Evolutionary conservation across 2,888 invertebrate species (phyloP).

Genomic region (Drosophila lutescens): DNA sequence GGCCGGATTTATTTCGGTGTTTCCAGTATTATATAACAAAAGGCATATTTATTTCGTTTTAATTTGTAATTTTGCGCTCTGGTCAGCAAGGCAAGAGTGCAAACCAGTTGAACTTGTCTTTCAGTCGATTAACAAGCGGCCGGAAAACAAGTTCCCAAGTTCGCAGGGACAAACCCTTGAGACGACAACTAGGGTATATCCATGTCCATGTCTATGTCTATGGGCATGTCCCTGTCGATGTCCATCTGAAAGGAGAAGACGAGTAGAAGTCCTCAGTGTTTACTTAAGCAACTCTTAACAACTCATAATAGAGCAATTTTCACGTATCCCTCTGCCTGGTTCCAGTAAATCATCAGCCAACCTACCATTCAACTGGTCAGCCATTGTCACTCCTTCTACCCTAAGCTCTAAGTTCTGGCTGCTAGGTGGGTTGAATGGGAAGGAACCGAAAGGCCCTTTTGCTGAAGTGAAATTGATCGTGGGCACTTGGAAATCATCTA

Average conservation of each 20-base stretch:
- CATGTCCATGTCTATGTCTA: conserved; percentile 41
- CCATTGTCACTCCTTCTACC: conserved; percentile 71
- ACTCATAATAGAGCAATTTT: conserved; percentile 83
- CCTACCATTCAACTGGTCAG: conserved; percentile 46
- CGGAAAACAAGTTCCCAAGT: conserved; percentile 59
- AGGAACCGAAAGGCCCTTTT: conserved; percentile 20
- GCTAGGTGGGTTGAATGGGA: conserved; percentile 8
- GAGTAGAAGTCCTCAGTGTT: conserved; percentile 51
- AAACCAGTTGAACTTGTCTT: conserved; percentile 71
- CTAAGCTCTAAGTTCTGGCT: conserved; percentile 1
- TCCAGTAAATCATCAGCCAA: conserved; percentile 67
- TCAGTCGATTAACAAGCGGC: conserved; percentile 63
- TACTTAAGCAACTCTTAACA: conserved; percentile 82
- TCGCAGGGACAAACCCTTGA: conserved; percentile 55
- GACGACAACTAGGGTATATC: conserved; percentile 35
- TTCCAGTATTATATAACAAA: conserved; percentile 64
- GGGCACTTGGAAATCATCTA: conserved; percentile 57
- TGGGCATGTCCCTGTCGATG: conserved; percentile 42
- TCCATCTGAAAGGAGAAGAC: conserved; percentile 17
- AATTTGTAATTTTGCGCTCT: conserved; percentile 79
- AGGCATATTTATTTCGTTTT: conserved; percentile 77
- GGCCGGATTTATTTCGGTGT: conserved; percentile 35
- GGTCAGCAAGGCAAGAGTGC: conserved; percentile 54
- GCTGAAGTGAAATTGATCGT: conserved; percentile 74
- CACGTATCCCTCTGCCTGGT: conserved; percentile 73